Conservation (phyloP, 2,888 invertebrate species). For the Chironomus tentans region DNA sequence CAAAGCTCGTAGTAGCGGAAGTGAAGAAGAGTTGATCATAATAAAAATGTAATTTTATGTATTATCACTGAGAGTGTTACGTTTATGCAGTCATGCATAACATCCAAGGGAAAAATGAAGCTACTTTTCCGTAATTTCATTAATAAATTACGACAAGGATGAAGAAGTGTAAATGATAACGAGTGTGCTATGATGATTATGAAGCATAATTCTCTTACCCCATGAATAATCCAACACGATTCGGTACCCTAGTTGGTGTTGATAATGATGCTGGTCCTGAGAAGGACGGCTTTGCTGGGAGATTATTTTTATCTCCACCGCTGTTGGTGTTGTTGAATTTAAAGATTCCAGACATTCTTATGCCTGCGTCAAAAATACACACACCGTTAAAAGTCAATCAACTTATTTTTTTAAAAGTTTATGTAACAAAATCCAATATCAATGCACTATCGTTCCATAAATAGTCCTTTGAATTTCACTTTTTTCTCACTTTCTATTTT, state of each 20-base stretch:
- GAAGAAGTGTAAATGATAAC: neutral
- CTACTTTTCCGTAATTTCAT: too few relatives aligned
- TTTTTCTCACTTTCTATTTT: too few relatives aligned
- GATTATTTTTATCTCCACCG: neutral
- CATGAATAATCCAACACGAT: constrained; percentile 2
- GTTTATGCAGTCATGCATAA: too few relatives aligned
- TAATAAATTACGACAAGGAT: neutral
- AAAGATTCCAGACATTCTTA: constrained; percentile 20
- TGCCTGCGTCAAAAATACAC: neutral
- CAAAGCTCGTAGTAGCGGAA: too few relatives aligned
- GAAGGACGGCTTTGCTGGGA: neutral
- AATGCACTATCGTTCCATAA: too few relatives aligned
- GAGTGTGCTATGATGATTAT: neutral
- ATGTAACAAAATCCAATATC: neutral
- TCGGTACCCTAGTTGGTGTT: constrained; percentile 6
- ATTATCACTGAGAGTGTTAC: too few relatives aligned
- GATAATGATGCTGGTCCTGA: constrained; percentile 16
- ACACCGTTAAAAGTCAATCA: neutral
- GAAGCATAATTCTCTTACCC: constrained; percentile 10
- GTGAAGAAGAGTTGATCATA: too few relatives aligned
- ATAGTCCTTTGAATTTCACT: too few relatives aligned
- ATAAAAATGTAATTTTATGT: too few relatives aligned
- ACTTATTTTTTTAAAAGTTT: neutral
- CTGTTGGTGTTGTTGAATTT: neutral
- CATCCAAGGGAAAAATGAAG: too few relatives aligned